Conservation (phyloP, 2,888 invertebrate genomes). For the Aphodius sticticus region DNA sequence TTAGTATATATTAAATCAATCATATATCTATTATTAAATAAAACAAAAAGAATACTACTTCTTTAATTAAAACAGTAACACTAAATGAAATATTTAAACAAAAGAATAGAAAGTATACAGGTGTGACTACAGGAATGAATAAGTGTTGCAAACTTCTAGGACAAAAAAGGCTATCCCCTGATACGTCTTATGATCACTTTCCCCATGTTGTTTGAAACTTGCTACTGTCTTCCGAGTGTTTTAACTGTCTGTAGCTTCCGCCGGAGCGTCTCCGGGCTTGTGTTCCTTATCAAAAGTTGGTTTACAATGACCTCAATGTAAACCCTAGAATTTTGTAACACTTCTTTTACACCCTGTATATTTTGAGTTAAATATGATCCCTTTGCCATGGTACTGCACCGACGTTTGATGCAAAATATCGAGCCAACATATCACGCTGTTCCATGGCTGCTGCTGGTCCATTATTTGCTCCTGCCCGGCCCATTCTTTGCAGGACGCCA, state of each 20-base stretch:
- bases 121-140: not conserved
- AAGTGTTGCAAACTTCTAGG: not conserved
- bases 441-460: not conserved
- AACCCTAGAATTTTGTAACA: not conserved
- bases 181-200: not conserved
- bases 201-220: not conserved
- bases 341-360: not conserved
- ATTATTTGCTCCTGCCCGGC: not conserved
- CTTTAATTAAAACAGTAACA: not conserved
- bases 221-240: too few relatives aligned
- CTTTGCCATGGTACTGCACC: conserved; percentile 4
- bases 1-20: too few relatives aligned
- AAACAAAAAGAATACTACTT: not conserved
- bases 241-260: too few relatives aligned
- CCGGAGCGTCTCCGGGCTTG: too few relatives aligned
- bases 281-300: not conserved
- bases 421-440: not conserved
- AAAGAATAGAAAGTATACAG: not conserved
- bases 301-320: not conserved
- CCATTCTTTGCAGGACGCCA: not conserved
- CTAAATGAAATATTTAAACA: not conserved
- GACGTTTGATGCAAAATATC: not conserved
- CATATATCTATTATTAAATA: too few relatives aligned
- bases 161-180: not conserved
- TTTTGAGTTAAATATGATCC: not conserved